These are phyloP conservation scores for Thysanoteuthis rhombus DNA, from an alignment of 2,888 invertebrate genomes.

Conservation along the genomic window DNA sequence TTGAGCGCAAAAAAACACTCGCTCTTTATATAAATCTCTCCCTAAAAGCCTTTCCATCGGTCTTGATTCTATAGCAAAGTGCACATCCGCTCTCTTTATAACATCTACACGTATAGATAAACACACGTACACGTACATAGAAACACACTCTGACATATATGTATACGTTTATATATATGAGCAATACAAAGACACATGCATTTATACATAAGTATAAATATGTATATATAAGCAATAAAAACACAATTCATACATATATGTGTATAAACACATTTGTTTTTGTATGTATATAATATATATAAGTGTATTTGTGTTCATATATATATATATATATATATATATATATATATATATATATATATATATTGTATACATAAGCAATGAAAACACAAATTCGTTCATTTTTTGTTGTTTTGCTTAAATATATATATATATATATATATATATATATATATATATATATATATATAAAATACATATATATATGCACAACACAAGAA, in stretches of 20 bases:
- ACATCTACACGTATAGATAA: neutral
- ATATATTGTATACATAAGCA: too few relatives aligned
- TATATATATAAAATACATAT: too few relatives aligned
- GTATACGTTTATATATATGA: neutral
- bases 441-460: neutral
- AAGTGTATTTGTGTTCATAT: neutral
- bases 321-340: neutral
- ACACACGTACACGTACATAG: neutral
- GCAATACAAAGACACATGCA: too few relatives aligned
- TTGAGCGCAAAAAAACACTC: neutral
- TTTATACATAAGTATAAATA: too few relatives aligned
- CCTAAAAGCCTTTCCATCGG: slow-evolving; percentile 12
- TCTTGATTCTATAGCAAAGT: neutral
- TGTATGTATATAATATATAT: neutral
- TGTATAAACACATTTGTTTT: too few relatives aligned
- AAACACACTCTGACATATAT: neutral
- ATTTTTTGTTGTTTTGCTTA: too few relatives aligned
- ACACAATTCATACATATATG: too few relatives aligned
- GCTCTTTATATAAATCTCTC: slow-evolving; percentile 12
- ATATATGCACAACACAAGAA: too few relatives aligned
- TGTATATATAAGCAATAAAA: neutral
- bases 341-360: too few relatives aligned
- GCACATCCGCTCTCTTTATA: neutral
- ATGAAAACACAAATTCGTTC: too few relatives aligned
- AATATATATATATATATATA: too few relatives aligned